A percentile compares a stretch with the other conserved stretches of the same genome.
Conservation (phyloP, 2,113 vertebrate species). For the Lanius ludovicianus region DNA sequence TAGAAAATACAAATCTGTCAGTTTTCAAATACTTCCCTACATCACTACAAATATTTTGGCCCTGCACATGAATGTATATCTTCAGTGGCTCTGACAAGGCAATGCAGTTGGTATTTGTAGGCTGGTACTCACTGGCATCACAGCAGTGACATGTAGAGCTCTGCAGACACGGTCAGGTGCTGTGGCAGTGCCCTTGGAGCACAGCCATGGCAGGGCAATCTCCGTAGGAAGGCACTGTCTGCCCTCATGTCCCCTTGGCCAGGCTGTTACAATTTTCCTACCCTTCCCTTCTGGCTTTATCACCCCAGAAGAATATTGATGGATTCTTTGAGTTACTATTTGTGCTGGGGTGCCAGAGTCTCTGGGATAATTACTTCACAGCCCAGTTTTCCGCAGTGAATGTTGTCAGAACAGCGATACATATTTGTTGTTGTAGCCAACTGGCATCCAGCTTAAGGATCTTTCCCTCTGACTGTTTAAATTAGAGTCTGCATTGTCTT, state of each 20-base stretch:
- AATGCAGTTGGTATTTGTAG: rapidly evolving
- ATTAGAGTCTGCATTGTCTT: conserved; percentile 35
- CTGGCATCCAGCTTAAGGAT: conserved; percentile 30
- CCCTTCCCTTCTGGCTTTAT: not conserved
- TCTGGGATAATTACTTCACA: not conserved
- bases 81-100: not conserved
- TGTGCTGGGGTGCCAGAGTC: not conserved
- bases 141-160: not conserved
- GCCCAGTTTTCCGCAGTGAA: not conserved
- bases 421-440: not conserved
- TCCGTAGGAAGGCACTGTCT: not conserved
- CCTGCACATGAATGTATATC: not conserved
- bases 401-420: not conserved
- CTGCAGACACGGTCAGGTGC: not conserved
- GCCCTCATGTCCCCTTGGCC: not conserved
- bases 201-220: not conserved
- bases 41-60: not conserved
- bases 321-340: not conserved
- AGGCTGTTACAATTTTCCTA: not conserved
- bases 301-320: not conserved
- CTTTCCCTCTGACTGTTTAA: conserved; percentile 49
- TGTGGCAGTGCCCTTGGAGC: not conserved
- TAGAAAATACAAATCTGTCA: not conserved
- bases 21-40: not conserved
- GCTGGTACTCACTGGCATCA: not conserved